Base-by-base conservation (phyloP, 2,797 vertebrate species). In the Sitta carolinensis region DNA sequence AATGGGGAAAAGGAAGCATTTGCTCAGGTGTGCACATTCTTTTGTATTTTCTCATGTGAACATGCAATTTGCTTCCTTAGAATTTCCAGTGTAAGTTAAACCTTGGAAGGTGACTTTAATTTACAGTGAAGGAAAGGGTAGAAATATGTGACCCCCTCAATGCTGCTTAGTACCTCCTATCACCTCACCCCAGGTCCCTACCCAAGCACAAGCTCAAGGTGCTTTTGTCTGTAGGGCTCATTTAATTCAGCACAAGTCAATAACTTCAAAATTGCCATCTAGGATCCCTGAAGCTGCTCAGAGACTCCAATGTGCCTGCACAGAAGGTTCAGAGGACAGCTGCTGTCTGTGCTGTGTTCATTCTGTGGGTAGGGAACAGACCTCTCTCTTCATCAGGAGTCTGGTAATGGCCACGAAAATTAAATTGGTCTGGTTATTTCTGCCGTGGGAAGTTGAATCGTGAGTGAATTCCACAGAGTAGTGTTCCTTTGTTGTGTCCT, bases 31-130 rank as follows among this genome's bases (percentile, higher is more conserved):
- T 74, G 70, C 27, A 58, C 94, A 42, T 58, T 74, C 50, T 79
- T 67, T 76, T 70, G 77, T 87, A 16, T 94, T 87, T 94, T 95
- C 70, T 95, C 7, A 9, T 38, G 30, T 58, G 61, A 93, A 72
- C 27, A 0, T 66, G 80, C 61, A 74, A 2, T 80, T 90, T 84
- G 42, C 30, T 93, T 92, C 84, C 59, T 89, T 91, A 57, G 64
- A 91, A 82, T 70, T 76, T 48, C 52, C 7, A 4, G 29, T 36
- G 40, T 69, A 58, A 80, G 57, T 84, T 87, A 80, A 94, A 68
- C 77, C 42, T 90, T 10, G 7, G 55, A 70, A 86, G 43, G 52
- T 51, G 38, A 32, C 74, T 79, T 82, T 50, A 52, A 90, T 94
- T 93, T 70, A 42, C 32, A 27, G 43, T 11, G 23, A 91, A 76